Base-by-base conservation (phyloP, 1,140 invertebrate genomes). In the Danaus plexippus region DNA sequence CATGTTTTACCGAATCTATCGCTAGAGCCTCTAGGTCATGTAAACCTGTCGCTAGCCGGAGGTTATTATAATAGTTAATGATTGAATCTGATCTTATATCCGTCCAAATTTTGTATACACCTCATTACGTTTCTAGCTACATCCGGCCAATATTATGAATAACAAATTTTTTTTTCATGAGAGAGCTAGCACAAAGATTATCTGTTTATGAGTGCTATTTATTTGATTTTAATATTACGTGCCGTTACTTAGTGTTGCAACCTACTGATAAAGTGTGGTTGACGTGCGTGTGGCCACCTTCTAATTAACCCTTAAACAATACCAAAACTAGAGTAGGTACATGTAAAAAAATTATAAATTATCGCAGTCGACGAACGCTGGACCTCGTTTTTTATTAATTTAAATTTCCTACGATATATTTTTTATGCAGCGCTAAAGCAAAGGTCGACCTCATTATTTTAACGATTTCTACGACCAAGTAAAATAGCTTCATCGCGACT, bases 201-300 rank as follows among this genome's bases (percentile, higher is more conserved):
- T 59, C 63, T 60, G 58, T 71, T 70, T 64, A 61, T 74, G 61
- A 68, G 75, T 78, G 72, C 67, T 53, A 67, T 60, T 59, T 68
- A 69, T 76, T 62, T 69, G 70, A 61, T 67, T 15, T 63, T 67
- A 69, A 69, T 59, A 70, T 71, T 66, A 66, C 60, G 71, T 75
- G 73, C 69, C 43, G 63, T 69, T 69, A 69, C 61, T 57, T 60
- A 61, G 54, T 61, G 69, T 54, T 62, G 65, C 71, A 72, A 56
- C 67, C 61, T 75, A 62, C 66, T 79, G 78, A 81, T 81, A 81
- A 82, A 82, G 70, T 81, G 81, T 85, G 80, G 79, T 85, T 82
- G 73, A 66, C 71, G 78, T 81, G 81, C 75, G 75, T 75, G 70
- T 75, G 67, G 66, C 75, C 64, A 80, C 77, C 76, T 66, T 60